Base-by-base conservation (phyloP, 2,113 vertebrate species). In the Apteryx mantelli region DNA sequence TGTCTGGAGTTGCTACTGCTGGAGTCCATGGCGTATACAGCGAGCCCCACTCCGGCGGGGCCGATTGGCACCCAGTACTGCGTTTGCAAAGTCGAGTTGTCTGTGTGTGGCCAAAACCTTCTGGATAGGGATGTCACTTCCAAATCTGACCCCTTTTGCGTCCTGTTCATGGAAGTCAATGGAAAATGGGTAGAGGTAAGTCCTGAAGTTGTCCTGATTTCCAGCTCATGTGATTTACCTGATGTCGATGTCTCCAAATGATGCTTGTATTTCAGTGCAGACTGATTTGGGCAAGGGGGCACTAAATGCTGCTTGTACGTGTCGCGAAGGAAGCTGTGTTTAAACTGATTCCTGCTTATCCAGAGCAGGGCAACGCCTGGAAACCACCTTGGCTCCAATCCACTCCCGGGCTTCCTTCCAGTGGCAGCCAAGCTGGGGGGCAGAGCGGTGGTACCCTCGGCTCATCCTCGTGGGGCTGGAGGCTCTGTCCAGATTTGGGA, bases 81-180 rank as follows among this genome's bases (percentile, higher is more conserved):
- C 0, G 96, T 99, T 95, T 99, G 99, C 93, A 99, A 98, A 88
- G 99, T 99, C 5, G 99, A 99, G 97, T 52, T 99, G 75, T 99
- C 99, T 0, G 97, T 99, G 80, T 99, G 98, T 0, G 99, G 99
- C 46, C 96, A 98, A 60, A 99, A 96, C 96, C 99, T 99, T 56
- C 98, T 99, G 94, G 99, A 99, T 96, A 98, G 99, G 55, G 99
- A 99, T 17, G 99, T 99, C 88, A 99, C 99, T 63, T 99, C 99
- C 95, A 99, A 99, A 98, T 99, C 99, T 0, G 99, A 99, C 96
- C 99, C 99, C 1, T 99, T 99, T 98, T 99, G 99, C 2, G 99
- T 99, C 86, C 99, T 99, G 85, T 99, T 99, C 96, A 97, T 98
- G 61, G 99, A 99, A 94, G 98, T 98, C 86, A 98, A 99, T 0